Evolutionary conservation across 2,113 vertebrate genomes (phyloP), one percentile per base, ranked within the genome.

Genomic region (Silurus meridionalis): DNA sequence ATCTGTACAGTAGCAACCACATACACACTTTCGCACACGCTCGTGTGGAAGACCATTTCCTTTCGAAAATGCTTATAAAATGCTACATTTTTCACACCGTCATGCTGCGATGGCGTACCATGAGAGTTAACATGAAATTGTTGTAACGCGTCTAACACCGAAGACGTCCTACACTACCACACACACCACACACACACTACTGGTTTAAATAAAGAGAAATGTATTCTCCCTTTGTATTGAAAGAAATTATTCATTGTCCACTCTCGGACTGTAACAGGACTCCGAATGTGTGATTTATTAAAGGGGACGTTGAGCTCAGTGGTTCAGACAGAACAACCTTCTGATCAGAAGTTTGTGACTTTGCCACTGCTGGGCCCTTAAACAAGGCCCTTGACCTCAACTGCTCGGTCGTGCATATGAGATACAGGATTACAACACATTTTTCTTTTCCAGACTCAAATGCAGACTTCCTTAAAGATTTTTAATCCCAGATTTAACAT

Each of bases 41-140:
- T 2, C 77, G 2, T 19, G 15, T 80, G 78, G 78, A 80, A 80
- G 78, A 80, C 78, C 28, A 11, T 80, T 60, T 61, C 60, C 78
- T 61, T 80, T 80, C 78, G 46, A 61, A 23, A 46, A 60, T 28
- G 55, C 21, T 46, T 46, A 10, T 8, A 37, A 55, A 61, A 80
- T 61, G 28, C 78, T 61, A 60, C 78, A 61, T 17, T 0, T 46
- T 46, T 80, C 28, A 80, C 78, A 61, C 28, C 9, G 28, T 69
- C 1, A 9, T 9, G 25, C 0, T 19, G 37, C 50, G 71, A 74
- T 23, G 71, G 71, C 52, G 21, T 14, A 6, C 48, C 5, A 48
- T 11, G 71, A 52, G 19, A 74, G 23, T n/a, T n/a, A n/a, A n/a
- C n/a, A 74, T 50, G 19, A 74, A 23, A 52, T 74, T 4, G 5